Base-by-base conservation (phyloP, 2,888 invertebrate genomes). In the Arge pagana region DNA sequence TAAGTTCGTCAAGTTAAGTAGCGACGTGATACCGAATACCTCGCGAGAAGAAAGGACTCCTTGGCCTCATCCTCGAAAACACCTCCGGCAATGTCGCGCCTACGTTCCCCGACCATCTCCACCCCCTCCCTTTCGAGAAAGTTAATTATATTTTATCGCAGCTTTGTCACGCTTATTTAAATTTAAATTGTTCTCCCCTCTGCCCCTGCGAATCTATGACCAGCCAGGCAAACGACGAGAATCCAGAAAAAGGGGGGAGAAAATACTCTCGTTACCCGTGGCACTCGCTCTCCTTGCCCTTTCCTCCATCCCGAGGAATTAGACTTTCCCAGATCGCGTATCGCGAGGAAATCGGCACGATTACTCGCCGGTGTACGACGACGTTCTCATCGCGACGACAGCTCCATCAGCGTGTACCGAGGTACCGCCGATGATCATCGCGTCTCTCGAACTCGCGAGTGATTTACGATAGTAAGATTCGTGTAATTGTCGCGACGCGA, bases 121-220 rank as follows among this genome's bases (percentile, higher is more conserved):
- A 42, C 42, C 26, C 7, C 33, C 26, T 6, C n/a, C 19, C 18
- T 6, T 53, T 54, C 53, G 58, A 56, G 55, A 55, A 61, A 68
- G 67, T 71, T 70, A 71, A 71, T 71, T 71, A 70, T 70, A 69
- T 67, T 71, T 71, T 68, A 71, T 68, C 69, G 64, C 65, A 51
- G 63, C 60, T 60, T 64, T 65, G 65, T 68, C 65, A 61, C 65
- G 65, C 70, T 69, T 68, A 70, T 70, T 70, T 70, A 68, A 69
- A 71, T 70, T 68, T 68, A 68, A 70, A 69, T 70, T 62, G 59
- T 60, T 55, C 61, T 59, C 62, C 52, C 53, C 56, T 48, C 53
- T 51, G 52, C 50, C 50, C 49, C 52, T 58, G 53, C 54, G 43
- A 42, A 31, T 51, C 53, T 51, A 52, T 57, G 58, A 58, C 52